A percentile compares a stretch with the other conserved stretches of the same genome.
Evolutionary conservation across 2,113 vertebrate genomes (phyloP).

Genomic region (Microcebus ravelobensis): DNA sequence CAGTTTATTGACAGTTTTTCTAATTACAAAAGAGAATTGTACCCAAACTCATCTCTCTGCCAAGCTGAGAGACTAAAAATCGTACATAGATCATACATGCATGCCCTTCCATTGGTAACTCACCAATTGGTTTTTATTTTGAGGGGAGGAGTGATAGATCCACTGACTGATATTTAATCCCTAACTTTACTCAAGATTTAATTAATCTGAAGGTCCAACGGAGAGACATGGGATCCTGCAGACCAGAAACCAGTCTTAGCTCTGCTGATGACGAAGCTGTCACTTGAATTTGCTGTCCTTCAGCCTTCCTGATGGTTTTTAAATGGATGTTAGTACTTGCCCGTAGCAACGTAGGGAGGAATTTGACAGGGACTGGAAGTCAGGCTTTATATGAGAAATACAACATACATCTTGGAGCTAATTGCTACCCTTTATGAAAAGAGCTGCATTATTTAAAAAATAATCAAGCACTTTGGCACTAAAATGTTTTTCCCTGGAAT

Average conservation of each 20-base stretch:
- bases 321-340: background rate
- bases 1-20: background rate
- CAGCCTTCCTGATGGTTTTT: background rate
- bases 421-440: constrained; percentile 19
- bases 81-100: too few relatives aligned
- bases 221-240: background rate
- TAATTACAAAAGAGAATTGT: background rate
- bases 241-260: background rate
- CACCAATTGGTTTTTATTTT: background rate
- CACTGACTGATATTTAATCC: background rate
- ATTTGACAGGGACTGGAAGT: background rate
- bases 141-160: fast-evolving
- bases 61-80: background rate
- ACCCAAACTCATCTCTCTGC: background rate
- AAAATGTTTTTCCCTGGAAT: background rate
- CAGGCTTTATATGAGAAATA: background rate
- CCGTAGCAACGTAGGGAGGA: background rate
- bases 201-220: background rate
- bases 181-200: background rate
- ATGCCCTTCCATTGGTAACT: background rate
- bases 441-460: background rate
- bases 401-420: background rate
- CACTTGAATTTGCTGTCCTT: background rate
- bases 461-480: background rate
- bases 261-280: background rate